Base-by-base conservation (phyloP, 2,113 vertebrate genomes). In the Cyrtonyx montezumae region DNA sequence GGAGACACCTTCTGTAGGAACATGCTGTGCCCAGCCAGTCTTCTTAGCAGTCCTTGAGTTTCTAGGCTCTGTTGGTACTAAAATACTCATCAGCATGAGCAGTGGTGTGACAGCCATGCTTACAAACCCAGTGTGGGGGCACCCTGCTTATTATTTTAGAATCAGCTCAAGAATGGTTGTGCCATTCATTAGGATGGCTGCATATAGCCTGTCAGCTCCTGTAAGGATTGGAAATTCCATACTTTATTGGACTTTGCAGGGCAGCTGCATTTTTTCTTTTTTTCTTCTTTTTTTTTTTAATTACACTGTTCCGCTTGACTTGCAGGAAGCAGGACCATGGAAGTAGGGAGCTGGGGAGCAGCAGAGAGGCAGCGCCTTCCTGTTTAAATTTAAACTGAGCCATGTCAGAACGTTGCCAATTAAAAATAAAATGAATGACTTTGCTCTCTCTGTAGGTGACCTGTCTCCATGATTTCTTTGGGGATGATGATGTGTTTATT, bases 391-490 rank as follows among this genome's bases (percentile, higher is more conserved):
- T 63, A 80, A 84, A 43, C 63, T 63, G 32, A 84, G 56, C 65
- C 67, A 21, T 69, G 5, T 42, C 77, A 68, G 68, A 66, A 61
- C 9, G 37, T 9, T 65, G 48, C 63, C 69, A 92, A 86, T 88
- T 93, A 82, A 92, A 90, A 91, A 3, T 77, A 49, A 87, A 88
- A 67, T 10, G 8, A 76, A 68, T 92, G 63, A 82, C 90, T 97
- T 77, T 97, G 74, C 89, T 97, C 92, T 96, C 90, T 93, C 91
- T 71, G 26, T 40, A 99, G 99, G 99, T 99, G 74, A 99, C 99
- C 92, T 99, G 99, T 96, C 99, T 99, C n/a, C 99, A 99, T 40
- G 99, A 99, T 97, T 99, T 99, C 98, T 99, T 99, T 86, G 99
- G 99, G 3, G 99, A 99, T 7, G 99, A 99, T 11, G 99, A 99